Conservation (phyloP, 2,888 invertebrate genomes). For the Cryptophagus acutangulus region DNA sequence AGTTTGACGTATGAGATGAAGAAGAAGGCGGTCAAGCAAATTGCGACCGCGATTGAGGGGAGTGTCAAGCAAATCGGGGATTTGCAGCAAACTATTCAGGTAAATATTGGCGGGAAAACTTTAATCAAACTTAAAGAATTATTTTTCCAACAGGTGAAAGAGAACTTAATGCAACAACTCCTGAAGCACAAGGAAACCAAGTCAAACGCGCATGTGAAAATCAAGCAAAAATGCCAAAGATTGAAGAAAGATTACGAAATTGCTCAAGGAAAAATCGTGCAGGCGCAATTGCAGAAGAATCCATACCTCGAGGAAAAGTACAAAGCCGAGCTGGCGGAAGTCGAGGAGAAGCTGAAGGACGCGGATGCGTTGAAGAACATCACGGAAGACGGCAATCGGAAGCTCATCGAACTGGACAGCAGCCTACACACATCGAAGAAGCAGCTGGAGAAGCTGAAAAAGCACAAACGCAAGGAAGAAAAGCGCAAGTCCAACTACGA, state of each 20-base stretch:
- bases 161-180: slow-evolving; percentile 68
- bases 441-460: slow-evolving; percentile 69
- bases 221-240: slow-evolving; percentile 60
- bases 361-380: slow-evolving; percentile 46
- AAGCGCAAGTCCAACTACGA: slow-evolving; percentile 66
- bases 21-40: slow-evolving; percentile 41
- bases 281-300: slow-evolving; percentile 48
- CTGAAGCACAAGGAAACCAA: slow-evolving; percentile 56
- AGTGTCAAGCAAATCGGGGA: slow-evolving; percentile 60
- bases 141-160: slow-evolving; percentile 70
- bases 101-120: too few relatives aligned
- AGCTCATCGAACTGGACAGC: slow-evolving; percentile 66
- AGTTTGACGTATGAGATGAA: slow-evolving; percentile 34
- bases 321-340: slow-evolving; percentile 46
- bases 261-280: slow-evolving; percentile 53
- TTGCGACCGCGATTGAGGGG: slow-evolving; percentile 33
- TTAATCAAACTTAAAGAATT: too few relatives aligned
- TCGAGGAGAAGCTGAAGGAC: slow-evolving; percentile 45
- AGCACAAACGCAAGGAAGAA: slow-evolving; percentile 68
- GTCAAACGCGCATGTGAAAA: slow-evolving; percentile 54
- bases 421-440: slow-evolving; percentile 70
- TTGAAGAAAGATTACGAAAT: slow-evolving; percentile 58
- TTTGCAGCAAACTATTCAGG: slow-evolving; percentile 58
- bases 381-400: slow-evolving; percentile 59
- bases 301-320: slow-evolving; percentile 38